Percentiles rank a stretch among this genome's conserved stretches.
These are phyloP conservation scores for Hemitrygon akajei DNA, from an alignment of 2,797 vertebrate species.

Conservation along the genomic window DNA sequence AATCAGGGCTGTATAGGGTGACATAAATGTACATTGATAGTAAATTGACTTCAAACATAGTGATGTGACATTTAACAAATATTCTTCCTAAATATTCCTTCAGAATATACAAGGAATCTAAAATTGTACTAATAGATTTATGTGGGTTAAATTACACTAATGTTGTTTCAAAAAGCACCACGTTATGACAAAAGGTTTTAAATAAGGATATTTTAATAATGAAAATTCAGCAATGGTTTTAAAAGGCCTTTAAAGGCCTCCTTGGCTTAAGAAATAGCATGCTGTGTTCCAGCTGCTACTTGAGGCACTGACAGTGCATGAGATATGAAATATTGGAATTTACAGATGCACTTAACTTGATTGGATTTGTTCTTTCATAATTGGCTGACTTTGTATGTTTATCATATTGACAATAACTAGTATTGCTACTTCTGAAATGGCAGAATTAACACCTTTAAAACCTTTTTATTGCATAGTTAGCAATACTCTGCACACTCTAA, in stretches of 20 bases:
- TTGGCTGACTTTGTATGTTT: conserved; percentile 1
- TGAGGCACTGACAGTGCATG: neutral
- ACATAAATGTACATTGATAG: too few relatives aligned
- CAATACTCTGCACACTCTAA: neutral
- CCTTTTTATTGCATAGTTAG: neutral
- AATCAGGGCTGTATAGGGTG: too few relatives aligned
- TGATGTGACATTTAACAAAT: neutral
- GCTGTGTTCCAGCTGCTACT: too few relatives aligned
- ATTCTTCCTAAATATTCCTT: neutral
- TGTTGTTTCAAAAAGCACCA: neutral
- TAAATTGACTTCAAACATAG: too few relatives aligned
- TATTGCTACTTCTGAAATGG: neutral
- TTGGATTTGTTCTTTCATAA: neutral
- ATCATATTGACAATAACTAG: neutral
- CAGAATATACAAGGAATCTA: neutral
- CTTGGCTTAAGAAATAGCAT: neutral
- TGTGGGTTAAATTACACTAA: neutral
- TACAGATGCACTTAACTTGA: neutral
- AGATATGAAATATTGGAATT: conserved; percentile 11
- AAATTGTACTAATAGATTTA: neutral
- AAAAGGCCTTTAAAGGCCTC: neutral
- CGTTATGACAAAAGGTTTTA: neutral
- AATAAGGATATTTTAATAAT: neutral
- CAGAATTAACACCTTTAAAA: neutral
- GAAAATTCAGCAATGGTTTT: neutral